Base-by-base conservation (phyloP, 2,113 vertebrate genomes). In the Micronycteris hirsuta region DNA sequence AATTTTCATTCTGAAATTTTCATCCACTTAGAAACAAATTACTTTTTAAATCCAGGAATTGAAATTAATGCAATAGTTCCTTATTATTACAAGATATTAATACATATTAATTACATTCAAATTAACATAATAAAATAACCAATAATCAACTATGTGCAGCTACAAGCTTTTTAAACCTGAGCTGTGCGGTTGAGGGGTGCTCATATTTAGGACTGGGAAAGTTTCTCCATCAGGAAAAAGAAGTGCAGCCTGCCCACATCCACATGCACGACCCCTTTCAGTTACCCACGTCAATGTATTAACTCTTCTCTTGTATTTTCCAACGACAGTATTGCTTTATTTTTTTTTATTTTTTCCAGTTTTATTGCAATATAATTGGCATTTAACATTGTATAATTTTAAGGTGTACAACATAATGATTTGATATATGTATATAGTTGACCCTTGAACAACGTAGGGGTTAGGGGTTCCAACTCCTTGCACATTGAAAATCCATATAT, bases 1-100 rank as follows among this genome's bases (percentile, higher is more conserved):
- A 97, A 95, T 98, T 98, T 97, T 89, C 97, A 94, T 95, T 97
- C 87, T 52, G 56, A 97, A 98, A 97, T 92, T 97, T 92, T 92
- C 96, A 82, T 36, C 5, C 91, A 94, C 68, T 96, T 94, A 73
- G 49, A 96, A 98, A 97, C 47, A 96, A 86, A 77, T n/a, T 84
- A 47, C 73, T 97, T 94, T 91, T 94, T 91, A 95, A 97, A 97
- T 97, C 45, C 91, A 95, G 76, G 97, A 88, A 98, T 95, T 97
- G 82, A 95, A 97, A 89, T 86, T 88, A 93, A 22, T 77, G 2
- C 22, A 67, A 63, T 47, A 70, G 56, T 20, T 92, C 24, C 58
- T 63, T 47, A 81, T 71, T 81, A 63, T 41, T 63, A 52, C 15
- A 49, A 71, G 73, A 87, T 89, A 81, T 52, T 82, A 43, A 28